phyloP scores from a whole-genome alignment of 2,113 vertebrate genomes.

The Cyanistes caeruleus region DNA sequence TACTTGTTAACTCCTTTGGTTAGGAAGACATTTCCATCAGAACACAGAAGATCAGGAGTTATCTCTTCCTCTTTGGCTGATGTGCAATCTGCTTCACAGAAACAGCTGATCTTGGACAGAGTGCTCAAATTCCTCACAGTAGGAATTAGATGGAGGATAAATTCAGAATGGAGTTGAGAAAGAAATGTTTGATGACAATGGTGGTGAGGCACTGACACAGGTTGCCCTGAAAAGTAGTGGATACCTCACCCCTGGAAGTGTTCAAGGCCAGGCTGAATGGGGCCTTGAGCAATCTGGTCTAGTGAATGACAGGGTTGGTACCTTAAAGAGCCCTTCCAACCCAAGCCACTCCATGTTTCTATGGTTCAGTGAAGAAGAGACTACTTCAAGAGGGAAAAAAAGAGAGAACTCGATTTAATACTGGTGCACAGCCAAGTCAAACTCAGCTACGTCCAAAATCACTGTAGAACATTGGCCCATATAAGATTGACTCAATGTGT shows the following conservation, averaged over 20 bases:
- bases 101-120: background rate
- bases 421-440: background rate
- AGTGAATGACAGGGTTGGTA: background rate
- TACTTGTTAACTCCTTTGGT: background rate
- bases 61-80: background rate
- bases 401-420: background rate
- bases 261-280: accelerated
- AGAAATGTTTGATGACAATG: background rate
- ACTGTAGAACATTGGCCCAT: background rate
- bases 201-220: background rate
- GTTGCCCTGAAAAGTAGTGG: background rate
- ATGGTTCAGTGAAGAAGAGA: background rate
- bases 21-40: background rate
- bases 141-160: background rate
- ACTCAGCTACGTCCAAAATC: background rate
- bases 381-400: background rate
- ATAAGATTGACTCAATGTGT: too few species aligned
- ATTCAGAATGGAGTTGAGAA: background rate
- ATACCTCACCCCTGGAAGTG: background rate
- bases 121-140: background rate
- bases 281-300: background rate
- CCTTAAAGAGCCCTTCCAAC: background rate
- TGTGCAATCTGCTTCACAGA: background rate
- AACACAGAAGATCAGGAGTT: background rate
- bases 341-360: background rate